Conservation (phyloP, 2,888 invertebrate species). For the Luffia ferchaultella region DNA sequence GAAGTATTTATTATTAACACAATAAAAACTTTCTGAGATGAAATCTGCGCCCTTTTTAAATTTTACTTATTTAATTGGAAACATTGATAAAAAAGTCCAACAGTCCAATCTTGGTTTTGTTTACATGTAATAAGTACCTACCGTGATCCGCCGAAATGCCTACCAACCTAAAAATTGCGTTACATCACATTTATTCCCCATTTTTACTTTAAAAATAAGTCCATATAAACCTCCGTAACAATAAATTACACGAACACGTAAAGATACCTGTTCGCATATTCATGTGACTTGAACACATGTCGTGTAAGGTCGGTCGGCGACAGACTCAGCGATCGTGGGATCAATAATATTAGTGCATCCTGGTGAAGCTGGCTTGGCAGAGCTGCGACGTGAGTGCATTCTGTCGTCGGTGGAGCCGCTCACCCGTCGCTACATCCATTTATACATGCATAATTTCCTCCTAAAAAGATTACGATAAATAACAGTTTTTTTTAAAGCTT, state of each 20-base stretch:
- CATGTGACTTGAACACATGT: not conserved
- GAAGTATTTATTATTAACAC: too few species aligned
- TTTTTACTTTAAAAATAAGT: not conserved
- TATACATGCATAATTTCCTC: slow-evolving; percentile 2
- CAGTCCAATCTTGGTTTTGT: too few species aligned
- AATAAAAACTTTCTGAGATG: too few species aligned
- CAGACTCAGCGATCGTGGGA: slow-evolving; percentile 23
- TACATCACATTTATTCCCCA: not conserved
- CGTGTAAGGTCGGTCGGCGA: not conserved
- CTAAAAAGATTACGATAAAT: too few species aligned
- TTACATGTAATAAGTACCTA: too few species aligned
- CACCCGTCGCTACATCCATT: slow-evolving; percentile 23
- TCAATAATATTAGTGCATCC: slow-evolving; percentile 48
- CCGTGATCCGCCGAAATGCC: too few species aligned
- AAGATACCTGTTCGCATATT: too few species aligned
- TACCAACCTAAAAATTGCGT: not conserved
- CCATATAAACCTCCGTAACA: not conserved
- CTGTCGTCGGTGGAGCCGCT: slow-evolving; percentile 52
- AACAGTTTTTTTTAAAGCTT: not conserved
- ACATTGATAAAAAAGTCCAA: too few species aligned
- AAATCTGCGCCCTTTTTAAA: too few species aligned
- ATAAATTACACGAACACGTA: not conserved
- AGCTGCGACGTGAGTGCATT: slow-evolving; percentile 50
- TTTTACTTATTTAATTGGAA: too few species aligned
- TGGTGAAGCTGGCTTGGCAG: not conserved